Conservation (phyloP, 2,797 vertebrate genomes). For the Gobionotothen gibberifrons region DNA sequence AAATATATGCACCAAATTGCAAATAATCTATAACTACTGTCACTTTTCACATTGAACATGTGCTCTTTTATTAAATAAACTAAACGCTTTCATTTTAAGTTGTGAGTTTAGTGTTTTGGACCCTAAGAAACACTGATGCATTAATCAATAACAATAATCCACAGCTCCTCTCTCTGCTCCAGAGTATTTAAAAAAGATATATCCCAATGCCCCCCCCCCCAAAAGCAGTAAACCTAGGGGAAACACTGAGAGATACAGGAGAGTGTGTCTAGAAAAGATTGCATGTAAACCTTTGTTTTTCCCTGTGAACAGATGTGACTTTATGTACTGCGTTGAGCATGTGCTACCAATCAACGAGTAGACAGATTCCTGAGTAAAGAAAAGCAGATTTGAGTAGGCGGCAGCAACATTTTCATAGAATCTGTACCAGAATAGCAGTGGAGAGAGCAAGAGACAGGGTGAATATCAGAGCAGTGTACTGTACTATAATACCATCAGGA, state of each 20-base stretch:
- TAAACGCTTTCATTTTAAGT: no score
- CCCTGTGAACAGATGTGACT: slow-evolving; percentile 31
- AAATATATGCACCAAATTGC: no score
- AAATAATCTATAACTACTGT: no score
- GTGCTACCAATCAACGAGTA: slow-evolving; percentile 46
- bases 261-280: slow-evolving; percentile 8
- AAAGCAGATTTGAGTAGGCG: slow-evolving; percentile 54
- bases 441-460: slow-evolving; percentile 43
- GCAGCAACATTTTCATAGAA: slow-evolving; percentile 56
- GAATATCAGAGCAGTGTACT: slow-evolving; percentile 44
- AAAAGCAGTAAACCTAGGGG: no score
- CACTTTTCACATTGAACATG: no score
- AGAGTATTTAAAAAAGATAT: no score
- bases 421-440: slow-evolving; percentile 43
- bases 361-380: slow-evolving; percentile 43
- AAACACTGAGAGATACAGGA: background rate
- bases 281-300: slow-evolving; percentile 10
- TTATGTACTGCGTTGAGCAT: slow-evolving; percentile 30
- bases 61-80: no score
- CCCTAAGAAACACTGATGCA: no score
- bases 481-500: slow-evolving; percentile 44
- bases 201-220: no score
- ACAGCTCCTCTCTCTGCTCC: no score
- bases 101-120: no score
- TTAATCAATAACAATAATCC: no score